These are phyloP conservation scores for Chauna torquata DNA, from an alignment of 2,113 vertebrate species.

Conservation along the genomic window DNA sequence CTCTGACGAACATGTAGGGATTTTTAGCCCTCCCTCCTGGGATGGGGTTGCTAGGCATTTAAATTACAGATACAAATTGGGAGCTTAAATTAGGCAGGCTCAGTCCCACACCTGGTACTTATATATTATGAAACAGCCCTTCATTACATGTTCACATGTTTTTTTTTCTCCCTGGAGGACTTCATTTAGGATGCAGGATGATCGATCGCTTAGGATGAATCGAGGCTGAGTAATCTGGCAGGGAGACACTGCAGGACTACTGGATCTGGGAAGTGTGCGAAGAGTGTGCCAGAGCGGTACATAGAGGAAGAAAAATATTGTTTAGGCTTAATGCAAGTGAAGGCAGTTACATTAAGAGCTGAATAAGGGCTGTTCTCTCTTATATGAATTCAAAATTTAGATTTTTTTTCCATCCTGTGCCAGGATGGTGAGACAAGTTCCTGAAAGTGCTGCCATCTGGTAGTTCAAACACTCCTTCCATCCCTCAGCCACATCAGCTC, in stretches of 20 bases:
- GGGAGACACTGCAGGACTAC: background rate
- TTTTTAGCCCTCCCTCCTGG: background rate
- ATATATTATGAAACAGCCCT: conserved; percentile 34
- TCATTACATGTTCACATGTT: background rate
- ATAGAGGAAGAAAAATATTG: background rate
- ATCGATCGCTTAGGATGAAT: background rate
- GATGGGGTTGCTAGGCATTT: background rate
- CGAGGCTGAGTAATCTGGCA: background rate
- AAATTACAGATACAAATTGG: conserved; percentile 18
- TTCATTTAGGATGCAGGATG: background rate
- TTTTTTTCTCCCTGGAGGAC: background rate
- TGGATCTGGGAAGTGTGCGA: background rate
- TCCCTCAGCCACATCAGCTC: fast-evolving
- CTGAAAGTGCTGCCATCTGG: background rate
- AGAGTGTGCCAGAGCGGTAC: fast-evolving
- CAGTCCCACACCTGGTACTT: conserved; percentile 43
- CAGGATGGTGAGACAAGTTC: background rate
- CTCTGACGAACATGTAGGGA: background rate
- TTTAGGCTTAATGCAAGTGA: background rate
- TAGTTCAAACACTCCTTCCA: background rate
- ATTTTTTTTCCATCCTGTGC: background rate
- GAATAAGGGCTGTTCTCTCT: background rate
- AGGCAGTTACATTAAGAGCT: background rate
- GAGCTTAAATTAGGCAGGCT: conserved; percentile 31
- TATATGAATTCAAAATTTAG: background rate